Percentiles rank a stretch among this genome's conserved stretches.
These are phyloP conservation scores for Triplophysa rosa DNA, from an alignment of 2,113 vertebrate genomes.

Conservation along the genomic window DNA sequence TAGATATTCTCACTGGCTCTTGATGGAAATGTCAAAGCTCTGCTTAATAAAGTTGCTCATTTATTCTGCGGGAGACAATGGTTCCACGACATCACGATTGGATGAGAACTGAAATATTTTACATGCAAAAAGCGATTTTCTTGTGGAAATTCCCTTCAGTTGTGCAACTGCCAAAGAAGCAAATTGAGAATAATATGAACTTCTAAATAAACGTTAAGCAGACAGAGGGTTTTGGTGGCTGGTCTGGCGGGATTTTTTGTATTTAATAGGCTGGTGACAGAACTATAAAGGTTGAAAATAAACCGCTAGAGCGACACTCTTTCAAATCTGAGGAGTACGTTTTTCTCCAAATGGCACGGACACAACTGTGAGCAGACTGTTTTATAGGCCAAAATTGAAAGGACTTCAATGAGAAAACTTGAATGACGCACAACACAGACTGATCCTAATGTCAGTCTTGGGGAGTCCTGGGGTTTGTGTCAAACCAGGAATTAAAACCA, in stretches of 20 bases:
- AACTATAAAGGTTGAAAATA: not conserved
- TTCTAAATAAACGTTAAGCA: slow-evolving; percentile 31
- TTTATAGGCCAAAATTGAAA: not conserved
- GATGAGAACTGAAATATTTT: slow-evolving; percentile 14
- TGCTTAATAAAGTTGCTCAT: slow-evolving; percentile 22
- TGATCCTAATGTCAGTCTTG: not conserved
- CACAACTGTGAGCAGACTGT: not conserved
- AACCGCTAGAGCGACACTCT: not conserved
- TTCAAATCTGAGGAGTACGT: not conserved
- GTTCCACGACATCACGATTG: not conserved
- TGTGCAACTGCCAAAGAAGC: slow-evolving; percentile 34
- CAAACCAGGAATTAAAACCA: slow-evolving; percentile 25
- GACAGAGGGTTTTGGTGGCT: slow-evolving; percentile 8
- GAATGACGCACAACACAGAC: not conserved
- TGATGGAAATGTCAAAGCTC: slow-evolving; percentile 32
- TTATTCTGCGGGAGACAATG: slow-evolving; percentile 17
- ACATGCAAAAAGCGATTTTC: slow-evolving; percentile 14
- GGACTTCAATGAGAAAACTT: not conserved
- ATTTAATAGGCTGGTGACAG: slow-evolving; percentile 28
- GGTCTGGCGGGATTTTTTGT: slow-evolving; percentile 5
- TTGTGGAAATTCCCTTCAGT: slow-evolving; percentile 34
- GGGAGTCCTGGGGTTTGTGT: not conserved
- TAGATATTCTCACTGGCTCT: slow-evolving; percentile 22
- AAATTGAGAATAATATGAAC: slow-evolving; percentile 22
- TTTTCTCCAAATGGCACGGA: not conserved